These are phyloP conservation scores for Gila robusta DNA, from an alignment of 2,797 vertebrate species.

Conservation along the genomic window DNA sequence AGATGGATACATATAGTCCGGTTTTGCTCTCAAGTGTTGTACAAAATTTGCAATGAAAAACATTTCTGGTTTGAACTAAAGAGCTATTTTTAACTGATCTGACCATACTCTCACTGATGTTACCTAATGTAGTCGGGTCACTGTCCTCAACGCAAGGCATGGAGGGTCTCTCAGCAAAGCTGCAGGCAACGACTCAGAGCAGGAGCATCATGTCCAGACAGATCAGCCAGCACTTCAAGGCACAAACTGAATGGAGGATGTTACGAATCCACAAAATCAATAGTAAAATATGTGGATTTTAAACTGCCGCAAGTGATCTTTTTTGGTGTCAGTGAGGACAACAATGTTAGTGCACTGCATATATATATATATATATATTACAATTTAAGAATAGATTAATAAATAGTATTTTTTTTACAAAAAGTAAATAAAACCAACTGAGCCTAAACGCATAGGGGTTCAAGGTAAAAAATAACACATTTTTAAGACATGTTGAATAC, in stretches of 20 bases:
- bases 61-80: background rate
- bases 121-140: slow-evolving; percentile 18
- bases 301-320: background rate
- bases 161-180: slow-evolving; percentile 29
- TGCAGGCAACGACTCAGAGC: slow-evolving; percentile 16
- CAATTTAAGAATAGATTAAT: background rate
- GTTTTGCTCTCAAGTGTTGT: background rate
- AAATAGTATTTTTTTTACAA: too few species aligned
- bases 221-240: background rate
- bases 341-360: too few species aligned
- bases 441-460: background rate
- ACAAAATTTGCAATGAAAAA: too few species aligned
- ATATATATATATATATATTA: background rate
- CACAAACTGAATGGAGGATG: background rate
- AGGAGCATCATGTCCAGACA: slow-evolving; percentile 18
- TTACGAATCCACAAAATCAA: slow-evolving; percentile 7
- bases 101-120: background rate
- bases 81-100: slow-evolving; percentile 13
- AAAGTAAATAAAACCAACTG: background rate
- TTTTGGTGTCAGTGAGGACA: too few species aligned
- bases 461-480: too few species aligned
- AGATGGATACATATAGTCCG: background rate
- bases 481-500: background rate
- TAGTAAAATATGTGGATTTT: background rate
- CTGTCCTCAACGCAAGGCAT: slow-evolving; percentile 11